Evolutionary conservation across 2,888 invertebrate species (phyloP).

Genomic region (Stenchaetothrips biformis): DNA sequence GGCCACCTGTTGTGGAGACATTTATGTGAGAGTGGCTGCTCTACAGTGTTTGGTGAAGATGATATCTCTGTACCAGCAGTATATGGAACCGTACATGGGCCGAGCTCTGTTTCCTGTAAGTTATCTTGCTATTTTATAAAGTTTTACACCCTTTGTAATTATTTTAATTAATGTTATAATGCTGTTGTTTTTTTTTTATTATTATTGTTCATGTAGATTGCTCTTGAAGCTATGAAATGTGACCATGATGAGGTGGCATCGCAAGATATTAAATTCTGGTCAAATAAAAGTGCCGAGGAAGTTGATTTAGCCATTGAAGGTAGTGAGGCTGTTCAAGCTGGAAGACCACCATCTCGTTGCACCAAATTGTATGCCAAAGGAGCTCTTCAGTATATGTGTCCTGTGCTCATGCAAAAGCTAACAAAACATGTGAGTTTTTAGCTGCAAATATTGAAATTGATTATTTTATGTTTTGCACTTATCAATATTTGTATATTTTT

Average conservation of each 20-base stretch:
- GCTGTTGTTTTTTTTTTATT: not conserved
- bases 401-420: slow-evolving; percentile 86
- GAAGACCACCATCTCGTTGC: slow-evolving; percentile 88
- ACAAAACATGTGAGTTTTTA: slow-evolving; percentile 70
- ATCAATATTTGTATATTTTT: too few relatives aligned
- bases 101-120: slow-evolving; percentile 88
- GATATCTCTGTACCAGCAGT: slow-evolving; percentile 95
- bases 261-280: slow-evolving; percentile 99
- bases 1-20: slow-evolving; percentile 89
- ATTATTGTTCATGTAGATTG: slow-evolving; percentile 58
- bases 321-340: slow-evolving; percentile 86
- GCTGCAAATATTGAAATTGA: not conserved
- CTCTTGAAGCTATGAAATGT: slow-evolving; percentile 96
- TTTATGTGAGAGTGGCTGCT: slow-evolving; percentile 93
- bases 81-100: slow-evolving; percentile 99
- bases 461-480: not conserved
- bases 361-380: slow-evolving; percentile 98
- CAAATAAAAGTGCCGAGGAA: slow-evolving; percentile 97
- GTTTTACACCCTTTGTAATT: not conserved
- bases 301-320: slow-evolving; percentile 92
- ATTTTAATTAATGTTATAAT: slow-evolving; percentile 25
- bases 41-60: slow-evolving; percentile 98
- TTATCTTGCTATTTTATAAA: slow-evolving; percentile 35
- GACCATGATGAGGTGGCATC: slow-evolving; percentile 92
- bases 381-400: slow-evolving; percentile 89